phyloP scores from a whole-genome alignment of 2,888 invertebrate species.

The Epistrophe grossulariae region DNA sequence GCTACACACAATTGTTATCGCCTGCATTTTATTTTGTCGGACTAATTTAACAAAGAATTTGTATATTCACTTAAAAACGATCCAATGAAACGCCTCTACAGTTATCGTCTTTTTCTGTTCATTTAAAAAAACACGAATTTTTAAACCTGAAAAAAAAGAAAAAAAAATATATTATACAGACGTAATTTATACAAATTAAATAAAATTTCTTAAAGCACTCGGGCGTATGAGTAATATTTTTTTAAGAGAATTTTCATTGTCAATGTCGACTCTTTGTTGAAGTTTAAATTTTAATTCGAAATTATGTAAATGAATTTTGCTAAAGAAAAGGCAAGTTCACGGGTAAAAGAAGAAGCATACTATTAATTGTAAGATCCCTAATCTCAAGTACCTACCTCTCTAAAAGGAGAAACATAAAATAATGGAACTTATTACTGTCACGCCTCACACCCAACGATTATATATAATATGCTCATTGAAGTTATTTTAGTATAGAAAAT shows the following conservation, averaged over 20 bases:
- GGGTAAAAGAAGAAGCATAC: not conserved
- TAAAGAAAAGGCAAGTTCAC: slow-evolving; percentile 55
- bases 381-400: not conserved
- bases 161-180: not conserved
- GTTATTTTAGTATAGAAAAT: not conserved
- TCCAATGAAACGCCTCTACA: not conserved
- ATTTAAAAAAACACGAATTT: slow-evolving; percentile 21
- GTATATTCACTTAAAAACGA: slow-evolving; percentile 7
- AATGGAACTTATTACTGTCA: slow-evolving; percentile 23
- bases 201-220: slow-evolving; percentile 14
- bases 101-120: slow-evolving; percentile 20
- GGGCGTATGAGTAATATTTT: slow-evolving; percentile 46
- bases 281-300: slow-evolving; percentile 1
- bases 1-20: slow-evolving; percentile 65
- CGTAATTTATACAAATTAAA: slow-evolving; percentile 6
- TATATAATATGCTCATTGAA: slow-evolving; percentile 7
- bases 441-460: slow-evolving; percentile 34
- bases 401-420: not conserved
- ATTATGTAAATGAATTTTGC: slow-evolving; percentile 15
- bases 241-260: slow-evolving; percentile 37
- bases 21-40: slow-evolving; percentile 45
- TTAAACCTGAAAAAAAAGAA: slow-evolving; percentile 23
- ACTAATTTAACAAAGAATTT: slow-evolving; percentile 20
- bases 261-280: slow-evolving; percentile 11
- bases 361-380: not conserved